phyloP scores from a whole-genome alignment of 2,888 invertebrate species.

The Lochmaea crataegi region DNA sequence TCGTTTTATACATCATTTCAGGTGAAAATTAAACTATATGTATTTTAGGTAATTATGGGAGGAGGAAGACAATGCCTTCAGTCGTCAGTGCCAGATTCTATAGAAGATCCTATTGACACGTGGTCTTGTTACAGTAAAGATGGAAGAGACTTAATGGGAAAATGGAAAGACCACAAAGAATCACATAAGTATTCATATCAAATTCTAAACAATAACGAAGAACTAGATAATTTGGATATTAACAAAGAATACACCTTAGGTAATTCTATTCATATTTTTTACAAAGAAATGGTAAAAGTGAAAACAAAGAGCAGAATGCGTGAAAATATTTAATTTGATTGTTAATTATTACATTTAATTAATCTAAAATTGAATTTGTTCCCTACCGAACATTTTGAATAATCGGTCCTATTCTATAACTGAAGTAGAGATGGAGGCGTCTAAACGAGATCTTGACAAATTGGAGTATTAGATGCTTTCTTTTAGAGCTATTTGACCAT shows the following conservation, averaged over 20 bases:
- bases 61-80: slow-evolving; percentile 81
- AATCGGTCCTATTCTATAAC: too few species aligned
- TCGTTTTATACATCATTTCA: background rate
- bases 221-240: slow-evolving; percentile 71
- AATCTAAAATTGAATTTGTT: too few species aligned
- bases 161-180: slow-evolving; percentile 72
- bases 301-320: too few species aligned
- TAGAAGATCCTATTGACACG: slow-evolving; percentile 66
- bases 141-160: slow-evolving; percentile 78
- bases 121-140: slow-evolving; percentile 75
- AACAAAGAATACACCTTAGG: slow-evolving; percentile 83
- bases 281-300: too few species aligned
- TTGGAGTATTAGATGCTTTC: too few species aligned
- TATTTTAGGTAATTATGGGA: slow-evolving; percentile 80
- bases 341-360: too few species aligned
- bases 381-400: too few species aligned
- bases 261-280: slow-evolving; percentile 48
- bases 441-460: too few species aligned
- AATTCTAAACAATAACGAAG: slow-evolving; percentile 76
- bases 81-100: slow-evolving; percentile 68
- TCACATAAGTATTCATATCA: slow-evolving; percentile 67
- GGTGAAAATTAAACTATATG: background rate
- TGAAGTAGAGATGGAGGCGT: too few species aligned
- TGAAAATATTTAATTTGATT: too few species aligned
- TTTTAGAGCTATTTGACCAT: too few species aligned